These are phyloP conservation scores for Drosophila eohydei DNA, from an alignment of 2,888 invertebrate species.

Conservation along the genomic window DNA sequence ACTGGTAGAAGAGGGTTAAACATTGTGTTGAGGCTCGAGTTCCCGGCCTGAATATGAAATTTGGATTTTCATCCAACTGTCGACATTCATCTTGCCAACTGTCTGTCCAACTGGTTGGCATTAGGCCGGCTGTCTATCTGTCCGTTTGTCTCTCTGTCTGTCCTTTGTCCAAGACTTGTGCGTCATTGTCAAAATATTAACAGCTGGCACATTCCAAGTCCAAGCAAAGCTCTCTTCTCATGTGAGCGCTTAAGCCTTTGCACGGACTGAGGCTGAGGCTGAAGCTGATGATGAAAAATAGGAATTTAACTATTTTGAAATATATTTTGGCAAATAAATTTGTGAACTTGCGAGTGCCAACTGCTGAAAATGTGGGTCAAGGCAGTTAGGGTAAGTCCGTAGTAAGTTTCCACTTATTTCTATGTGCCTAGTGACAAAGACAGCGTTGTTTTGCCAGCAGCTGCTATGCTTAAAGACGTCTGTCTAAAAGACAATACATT, in stretches of 20 bases:
- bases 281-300: constrained; percentile 71
- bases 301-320: constrained; percentile 75
- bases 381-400: constrained; percentile 48
- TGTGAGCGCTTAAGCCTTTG: constrained; percentile 68
- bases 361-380: constrained; percentile 55
- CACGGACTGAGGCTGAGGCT: neutral
- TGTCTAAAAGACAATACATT: neutral
- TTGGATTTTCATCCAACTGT: constrained; percentile 74
- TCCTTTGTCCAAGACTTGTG: constrained; percentile 69
- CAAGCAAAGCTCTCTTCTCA: constrained; percentile 27
- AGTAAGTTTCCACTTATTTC: constrained; percentile 41
- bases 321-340: constrained; percentile 62
- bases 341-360: constrained; percentile 22
- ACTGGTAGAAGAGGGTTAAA: constrained; percentile 38
- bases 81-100: constrained; percentile 79
- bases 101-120: constrained; percentile 74
- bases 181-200: constrained; percentile 80
- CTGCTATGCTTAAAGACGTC: constrained; percentile 1
- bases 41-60: constrained; percentile 77
- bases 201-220: constrained; percentile 73
- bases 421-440: constrained; percentile 1
- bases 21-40: constrained; percentile 52
- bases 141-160: constrained; percentile 17
- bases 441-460: constrained; percentile 10
- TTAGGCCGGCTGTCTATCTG: constrained; percentile 43